Conservation (phyloP, 2,888 invertebrate species). For the Heteropelma amictum region DNA sequence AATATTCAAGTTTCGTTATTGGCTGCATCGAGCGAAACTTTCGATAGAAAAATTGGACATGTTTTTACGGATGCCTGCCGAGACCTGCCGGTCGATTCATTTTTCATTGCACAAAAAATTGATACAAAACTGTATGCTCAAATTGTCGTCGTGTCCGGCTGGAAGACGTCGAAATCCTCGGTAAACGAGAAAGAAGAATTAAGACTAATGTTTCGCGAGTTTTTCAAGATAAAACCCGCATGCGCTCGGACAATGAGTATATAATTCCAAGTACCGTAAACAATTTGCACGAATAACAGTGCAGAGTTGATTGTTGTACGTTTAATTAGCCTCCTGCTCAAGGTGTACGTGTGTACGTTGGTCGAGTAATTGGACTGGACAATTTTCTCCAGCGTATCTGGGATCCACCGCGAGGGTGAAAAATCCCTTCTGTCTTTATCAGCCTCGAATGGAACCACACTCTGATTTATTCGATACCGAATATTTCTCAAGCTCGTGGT, state of each 20-base stretch:
- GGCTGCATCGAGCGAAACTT: too few species aligned
- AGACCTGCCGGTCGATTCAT: too few species aligned
- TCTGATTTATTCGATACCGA: background rate
- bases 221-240: background rate
- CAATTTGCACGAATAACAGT: slow-evolving; percentile 7
- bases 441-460: background rate
- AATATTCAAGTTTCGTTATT: too few species aligned
- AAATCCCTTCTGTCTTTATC: background rate
- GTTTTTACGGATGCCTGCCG: too few species aligned
- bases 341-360: slow-evolving; percentile 23
- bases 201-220: background rate
- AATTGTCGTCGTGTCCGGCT: too few species aligned
- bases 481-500: too few species aligned
- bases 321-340: slow-evolving; percentile 45
- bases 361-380: slow-evolving; percentile 33
- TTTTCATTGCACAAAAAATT: too few species aligned
- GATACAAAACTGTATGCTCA: too few species aligned
- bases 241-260: background rate
- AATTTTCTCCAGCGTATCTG: slow-evolving; percentile 14
- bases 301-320: slow-evolving; percentile 1
- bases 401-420: background rate
- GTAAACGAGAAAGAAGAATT: too few species aligned
- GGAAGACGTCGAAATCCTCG: too few species aligned
- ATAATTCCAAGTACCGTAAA: slow-evolving; percentile 35
- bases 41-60: too few species aligned